Conservation (phyloP, 2,888 invertebrate species). For the Sesia apiformis region DNA sequence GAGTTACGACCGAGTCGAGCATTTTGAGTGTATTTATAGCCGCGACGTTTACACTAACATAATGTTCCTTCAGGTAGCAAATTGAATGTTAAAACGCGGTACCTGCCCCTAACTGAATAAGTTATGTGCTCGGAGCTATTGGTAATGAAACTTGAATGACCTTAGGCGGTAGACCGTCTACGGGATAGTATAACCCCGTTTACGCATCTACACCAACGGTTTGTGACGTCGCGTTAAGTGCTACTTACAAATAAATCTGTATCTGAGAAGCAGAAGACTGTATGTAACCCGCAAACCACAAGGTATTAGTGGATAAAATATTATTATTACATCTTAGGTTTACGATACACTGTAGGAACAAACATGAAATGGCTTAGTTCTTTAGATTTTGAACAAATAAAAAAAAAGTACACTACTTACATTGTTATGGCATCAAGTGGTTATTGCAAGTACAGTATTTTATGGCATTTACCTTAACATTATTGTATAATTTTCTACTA, state of each 20-base stretch:
- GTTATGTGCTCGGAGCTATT: constrained; percentile 63
- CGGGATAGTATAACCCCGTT: constrained; percentile 52
- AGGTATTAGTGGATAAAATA: too few relatives aligned
- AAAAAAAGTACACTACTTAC: too few relatives aligned
- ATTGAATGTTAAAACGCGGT: constrained; percentile 68
- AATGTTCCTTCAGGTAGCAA: constrained; percentile 54
- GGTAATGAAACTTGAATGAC: constrained; percentile 71
- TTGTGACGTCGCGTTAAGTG: constrained; percentile 41
- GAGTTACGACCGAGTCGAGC: neutral
- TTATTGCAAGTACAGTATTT: too few relatives aligned
- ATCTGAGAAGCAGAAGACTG: too few relatives aligned
- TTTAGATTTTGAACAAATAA: too few relatives aligned
- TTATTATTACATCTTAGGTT: too few relatives aligned
- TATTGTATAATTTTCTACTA: too few relatives aligned
- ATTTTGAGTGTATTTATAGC: constrained; percentile 17
- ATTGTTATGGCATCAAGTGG: too few relatives aligned
- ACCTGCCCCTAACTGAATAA: constrained; percentile 67
- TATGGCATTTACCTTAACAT: too few relatives aligned
- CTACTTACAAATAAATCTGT: constrained; percentile 16
- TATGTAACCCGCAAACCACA: too few relatives aligned
- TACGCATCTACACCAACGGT: constrained; percentile 31
- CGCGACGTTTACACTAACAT: constrained; percentile 34
- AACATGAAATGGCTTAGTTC: too few relatives aligned
- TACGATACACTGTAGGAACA: too few relatives aligned
- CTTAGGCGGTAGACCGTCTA: constrained; percentile 44